These are phyloP conservation scores for Cryptotermes secundus DNA, from an alignment of 1,140 invertebrate genomes.

Conservation along the genomic window DNA sequence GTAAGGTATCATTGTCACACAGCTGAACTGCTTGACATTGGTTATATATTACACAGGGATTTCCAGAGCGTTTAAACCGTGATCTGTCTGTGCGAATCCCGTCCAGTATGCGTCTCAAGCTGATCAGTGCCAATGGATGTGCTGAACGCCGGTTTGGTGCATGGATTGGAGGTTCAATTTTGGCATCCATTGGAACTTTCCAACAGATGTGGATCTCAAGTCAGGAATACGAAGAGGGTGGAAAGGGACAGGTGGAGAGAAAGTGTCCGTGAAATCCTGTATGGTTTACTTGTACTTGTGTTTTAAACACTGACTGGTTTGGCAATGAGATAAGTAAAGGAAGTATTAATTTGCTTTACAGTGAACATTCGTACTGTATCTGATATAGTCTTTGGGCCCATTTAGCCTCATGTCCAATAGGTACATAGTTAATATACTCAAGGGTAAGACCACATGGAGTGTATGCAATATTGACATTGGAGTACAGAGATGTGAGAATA, in stretches of 20 bases:
- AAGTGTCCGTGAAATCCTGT: slow-evolving; percentile 73
- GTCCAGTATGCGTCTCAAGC: slow-evolving; percentile 83
- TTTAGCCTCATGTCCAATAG: too few relatives aligned
- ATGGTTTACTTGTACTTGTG: background rate
- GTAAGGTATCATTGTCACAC: slow-evolving; percentile 69
- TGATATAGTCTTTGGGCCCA: too few relatives aligned
- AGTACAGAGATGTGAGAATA: too few relatives aligned
- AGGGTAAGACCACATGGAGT: too few relatives aligned
- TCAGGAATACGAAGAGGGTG: slow-evolving; percentile 94
- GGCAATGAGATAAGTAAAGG: too few relatives aligned
- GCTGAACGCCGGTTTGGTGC: slow-evolving; percentile 87
- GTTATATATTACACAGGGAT: slow-evolving; percentile 75
- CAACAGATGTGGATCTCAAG: slow-evolving; percentile 98
- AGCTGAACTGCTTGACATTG: slow-evolving; percentile 57
- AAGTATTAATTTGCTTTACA: too few relatives aligned
- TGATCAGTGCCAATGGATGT: slow-evolving; percentile 78
- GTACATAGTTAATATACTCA: too few relatives aligned
- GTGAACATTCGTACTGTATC: too few relatives aligned
- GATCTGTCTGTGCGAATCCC: slow-evolving; percentile 87
- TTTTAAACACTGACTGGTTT: too few relatives aligned
- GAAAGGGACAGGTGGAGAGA: slow-evolving; percentile 87
- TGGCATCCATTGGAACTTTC: slow-evolving; percentile 93
- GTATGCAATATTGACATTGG: too few relatives aligned
- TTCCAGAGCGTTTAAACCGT: slow-evolving; percentile 80
- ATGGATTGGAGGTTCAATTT: slow-evolving; percentile 95